Evolutionary conservation across 2,113 vertebrate genomes (phyloP), one percentile per base, ranked within the genome.

Genomic region (Laticauda laticaudata): DNA sequence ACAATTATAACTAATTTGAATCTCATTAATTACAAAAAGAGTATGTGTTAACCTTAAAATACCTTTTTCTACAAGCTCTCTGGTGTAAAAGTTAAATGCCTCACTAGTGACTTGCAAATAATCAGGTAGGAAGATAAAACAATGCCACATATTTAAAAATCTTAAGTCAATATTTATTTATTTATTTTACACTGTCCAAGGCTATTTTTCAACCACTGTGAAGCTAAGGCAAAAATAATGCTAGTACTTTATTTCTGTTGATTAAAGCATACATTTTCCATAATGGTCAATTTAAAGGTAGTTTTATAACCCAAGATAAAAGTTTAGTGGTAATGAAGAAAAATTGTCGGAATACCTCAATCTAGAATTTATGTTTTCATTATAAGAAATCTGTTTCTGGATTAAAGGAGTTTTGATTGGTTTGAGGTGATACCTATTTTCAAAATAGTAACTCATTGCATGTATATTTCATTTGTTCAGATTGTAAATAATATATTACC

Each of bases 401-500:
- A 94, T 55, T 51, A 6, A 43, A 8, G 20, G 9, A 21, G 87
- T 91, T 92, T 64, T 88, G 57, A 91, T 91, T 26, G 92, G 10
- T 81, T 94, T 90, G 4, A 7, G 59, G 45, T 94, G 45, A 90
- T 89, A 61, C 1, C 81, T 57, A 93, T 94, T 89, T 12, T 48
- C 64, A 34, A 94, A 93, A 1, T 90, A 92, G 91, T 91, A 29
- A 93, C 89, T 14, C 7, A 87, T 21, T 91, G 86, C 56, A 90
- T 92, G 88, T 81, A 95, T 81, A 89, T 94, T 88, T 94, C 59
- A 89, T 94, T 87, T 94, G 59, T 59, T 95, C 94, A 94, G 94
- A 94, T 96, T 45, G 48, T 51, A 86, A 95, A 89, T 91, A 95
- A 26, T 57, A 48, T 54, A 94, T 91, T 94, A 90, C 90, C 94